A percentile compares a stretch with the other conserved stretches of the same genome.
phyloP scores from a whole-genome alignment of 2,113 vertebrate species.

The Oceanodroma tethys region DNA sequence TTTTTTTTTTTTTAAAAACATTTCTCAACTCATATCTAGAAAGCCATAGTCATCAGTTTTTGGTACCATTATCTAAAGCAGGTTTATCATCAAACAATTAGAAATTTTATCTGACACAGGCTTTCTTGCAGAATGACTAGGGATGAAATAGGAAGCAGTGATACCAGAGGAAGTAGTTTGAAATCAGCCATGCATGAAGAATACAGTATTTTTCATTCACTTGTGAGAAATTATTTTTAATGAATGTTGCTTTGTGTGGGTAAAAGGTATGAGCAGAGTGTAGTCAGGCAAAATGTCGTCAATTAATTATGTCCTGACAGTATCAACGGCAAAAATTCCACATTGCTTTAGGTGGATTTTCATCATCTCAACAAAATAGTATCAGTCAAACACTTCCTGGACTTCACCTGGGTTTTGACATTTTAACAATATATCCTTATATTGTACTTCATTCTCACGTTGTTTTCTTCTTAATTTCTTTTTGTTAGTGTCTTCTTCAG shows the following conservation, averaged over 20 bases:
- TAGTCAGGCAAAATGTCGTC: background rate
- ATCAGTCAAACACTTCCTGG: background rate
- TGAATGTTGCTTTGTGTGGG: background rate
- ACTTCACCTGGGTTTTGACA: background rate
- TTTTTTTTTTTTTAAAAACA: background rate
- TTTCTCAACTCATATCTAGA: background rate
- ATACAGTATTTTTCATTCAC: background rate
- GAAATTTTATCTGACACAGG: background rate
- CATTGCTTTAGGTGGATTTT: background rate
- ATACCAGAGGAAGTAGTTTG: background rate
- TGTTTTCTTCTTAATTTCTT: background rate
- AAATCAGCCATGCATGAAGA: background rate
- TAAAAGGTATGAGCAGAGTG: background rate
- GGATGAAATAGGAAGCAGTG: background rate
- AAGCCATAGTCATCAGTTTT: background rate
- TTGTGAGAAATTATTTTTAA: background rate
- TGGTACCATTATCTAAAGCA: background rate
- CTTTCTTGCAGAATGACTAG: background rate
- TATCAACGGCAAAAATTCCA: background rate
- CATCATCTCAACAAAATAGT: background rate
- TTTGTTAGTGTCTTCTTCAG: background rate
- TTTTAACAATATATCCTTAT: background rate
- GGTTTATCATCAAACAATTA: background rate
- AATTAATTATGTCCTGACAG: background rate
- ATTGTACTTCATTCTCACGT: background rate